Percentiles rank a stretch among this genome's conserved stretches.
Evolutionary conservation across 2,113 vertebrate species (phyloP).

Genomic region (Lasiurus borealis): DNA sequence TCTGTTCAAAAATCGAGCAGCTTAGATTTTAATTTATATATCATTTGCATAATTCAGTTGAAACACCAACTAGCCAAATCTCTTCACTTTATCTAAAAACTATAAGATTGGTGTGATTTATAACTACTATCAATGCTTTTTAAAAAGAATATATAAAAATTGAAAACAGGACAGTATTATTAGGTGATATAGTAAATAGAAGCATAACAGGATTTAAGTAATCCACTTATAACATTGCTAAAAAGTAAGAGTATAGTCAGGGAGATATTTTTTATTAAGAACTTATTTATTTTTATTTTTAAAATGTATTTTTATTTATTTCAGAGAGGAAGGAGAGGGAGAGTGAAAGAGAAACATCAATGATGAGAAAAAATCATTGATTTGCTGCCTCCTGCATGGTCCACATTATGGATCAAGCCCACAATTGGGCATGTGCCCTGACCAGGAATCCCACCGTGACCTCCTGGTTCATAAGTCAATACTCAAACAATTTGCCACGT

Average conservation of each 20-base stretch:
- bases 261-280: neutral
- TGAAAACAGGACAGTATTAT: neutral
- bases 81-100: slow-evolving; percentile 48
- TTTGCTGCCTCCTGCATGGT: no score
- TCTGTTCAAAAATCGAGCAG: neutral
- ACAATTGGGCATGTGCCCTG: no score
- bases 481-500: no score
- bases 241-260: neutral
- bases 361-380: no score
- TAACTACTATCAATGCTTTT: slow-evolving; percentile 8
- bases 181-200: slow-evolving; percentile 8
- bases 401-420: no score
- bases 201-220: neutral
- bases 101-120: neutral
- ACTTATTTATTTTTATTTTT: neutral
- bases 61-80: neutral
- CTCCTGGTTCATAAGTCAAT: no score
- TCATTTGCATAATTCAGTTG: slow-evolving; percentile 10
- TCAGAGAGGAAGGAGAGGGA: no score
- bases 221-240: neutral
- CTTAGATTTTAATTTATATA: slow-evolving; percentile 31
- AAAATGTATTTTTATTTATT: no score
- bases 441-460: no score
- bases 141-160: slow-evolving; percentile 34
- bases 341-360: no score